Percentiles rank a stretch among this genome's conserved stretches.
phyloP scores from a whole-genome alignment of 2,888 invertebrate species.

The Lithophane semibrunnea region DNA sequence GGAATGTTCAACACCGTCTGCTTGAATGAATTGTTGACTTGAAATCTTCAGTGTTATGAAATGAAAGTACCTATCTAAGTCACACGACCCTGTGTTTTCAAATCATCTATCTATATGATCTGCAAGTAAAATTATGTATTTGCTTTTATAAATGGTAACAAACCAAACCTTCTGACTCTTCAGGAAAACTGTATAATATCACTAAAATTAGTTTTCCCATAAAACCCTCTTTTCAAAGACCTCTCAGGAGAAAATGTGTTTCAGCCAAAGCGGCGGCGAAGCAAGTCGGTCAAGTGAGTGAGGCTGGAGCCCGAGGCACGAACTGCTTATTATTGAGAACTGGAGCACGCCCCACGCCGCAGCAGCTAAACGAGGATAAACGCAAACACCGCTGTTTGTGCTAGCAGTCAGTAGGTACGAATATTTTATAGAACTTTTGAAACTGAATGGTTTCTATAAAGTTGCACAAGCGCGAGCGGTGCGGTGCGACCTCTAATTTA shows the following conservation, averaged over 20 bases:
- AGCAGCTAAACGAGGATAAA: constrained; percentile 15
- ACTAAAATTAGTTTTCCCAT: background rate
- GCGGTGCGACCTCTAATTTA: background rate
- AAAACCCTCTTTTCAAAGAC: constrained; percentile 38
- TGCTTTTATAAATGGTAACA: background rate
- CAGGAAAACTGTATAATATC: too few relatives aligned
- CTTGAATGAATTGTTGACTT: constrained; percentile 27
- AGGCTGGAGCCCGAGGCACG: constrained; percentile 52
- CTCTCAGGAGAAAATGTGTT: constrained; percentile 31
- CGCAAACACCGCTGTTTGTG: constrained; percentile 32
- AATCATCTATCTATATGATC: constrained; percentile 4
- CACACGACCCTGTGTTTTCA: constrained; percentile 30
- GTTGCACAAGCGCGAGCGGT: background rate
- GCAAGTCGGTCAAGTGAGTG: constrained; percentile 64
- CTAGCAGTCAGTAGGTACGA: background rate
- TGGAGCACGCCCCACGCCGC: constrained; percentile 52
- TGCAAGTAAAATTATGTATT: background rate
- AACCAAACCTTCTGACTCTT: background rate
- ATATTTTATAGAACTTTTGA: constrained; percentile 4
- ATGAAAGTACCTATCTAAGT: background rate
- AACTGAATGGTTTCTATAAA: constrained; percentile 6
- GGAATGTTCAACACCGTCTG: constrained; percentile 37
- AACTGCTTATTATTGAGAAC: constrained; percentile 57
- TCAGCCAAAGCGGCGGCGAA: constrained; percentile 31
- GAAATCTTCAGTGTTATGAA: constrained; percentile 27